These are phyloP conservation scores for Synanceia verrucosa DNA, from an alignment of 2,797 vertebrate species.

Conservation along the genomic window DNA sequence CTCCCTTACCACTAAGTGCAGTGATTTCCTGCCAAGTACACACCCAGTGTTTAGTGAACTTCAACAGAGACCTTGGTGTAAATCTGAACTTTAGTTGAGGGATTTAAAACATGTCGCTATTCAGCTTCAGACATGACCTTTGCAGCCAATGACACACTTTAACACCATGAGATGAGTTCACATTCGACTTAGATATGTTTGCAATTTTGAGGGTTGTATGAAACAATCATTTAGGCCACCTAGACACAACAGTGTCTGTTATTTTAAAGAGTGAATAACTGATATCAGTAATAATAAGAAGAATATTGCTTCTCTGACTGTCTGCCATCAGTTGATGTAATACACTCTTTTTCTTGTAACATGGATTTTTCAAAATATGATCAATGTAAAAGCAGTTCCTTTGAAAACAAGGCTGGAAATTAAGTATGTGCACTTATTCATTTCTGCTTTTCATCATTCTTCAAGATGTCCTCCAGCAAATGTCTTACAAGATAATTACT, in stretches of 20 bases:
- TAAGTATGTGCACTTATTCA: constrained; percentile 21
- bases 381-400: neutral
- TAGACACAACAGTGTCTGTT: no score
- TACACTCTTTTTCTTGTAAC: neutral
- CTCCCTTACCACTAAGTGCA: constrained; percentile 46
- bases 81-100: neutral
- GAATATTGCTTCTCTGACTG: neutral
- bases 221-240: neutral
- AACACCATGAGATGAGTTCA: neutral
- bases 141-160: neutral
- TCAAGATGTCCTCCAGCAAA: constrained; percentile 21
- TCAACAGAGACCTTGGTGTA: neutral
- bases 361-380: neutral
- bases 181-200: neutral
- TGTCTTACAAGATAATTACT: constrained; percentile 44
- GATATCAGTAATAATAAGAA: neutral
- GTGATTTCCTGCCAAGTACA: neutral
- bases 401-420: neutral
- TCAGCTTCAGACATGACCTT: neutral
- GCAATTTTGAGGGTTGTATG: neutral
- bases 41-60: neutral
- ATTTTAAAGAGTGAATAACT: no score
- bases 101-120: neutral
- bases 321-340: neutral
- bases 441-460: constrained; percentile 23